These are phyloP conservation scores for Etheostoma spectabile DNA, from an alignment of 2,113 vertebrate species.

Conservation along the genomic window DNA sequence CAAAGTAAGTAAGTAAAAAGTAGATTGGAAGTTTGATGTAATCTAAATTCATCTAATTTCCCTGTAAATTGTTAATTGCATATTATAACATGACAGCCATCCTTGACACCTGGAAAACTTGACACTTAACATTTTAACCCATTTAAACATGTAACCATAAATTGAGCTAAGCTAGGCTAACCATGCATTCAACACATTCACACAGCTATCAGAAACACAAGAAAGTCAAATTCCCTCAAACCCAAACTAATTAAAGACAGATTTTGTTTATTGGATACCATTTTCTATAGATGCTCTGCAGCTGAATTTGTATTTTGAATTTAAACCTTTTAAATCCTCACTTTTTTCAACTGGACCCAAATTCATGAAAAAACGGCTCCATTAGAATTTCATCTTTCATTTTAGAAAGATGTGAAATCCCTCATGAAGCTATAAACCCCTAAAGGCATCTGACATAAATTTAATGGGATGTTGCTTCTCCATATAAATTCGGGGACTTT, in stretches of 20 bases:
- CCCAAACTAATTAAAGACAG: not conserved
- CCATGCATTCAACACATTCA: conserved; percentile 3
- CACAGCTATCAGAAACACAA: conserved; percentile 33
- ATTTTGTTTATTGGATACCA: not conserved
- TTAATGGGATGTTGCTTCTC: conserved; percentile 33
- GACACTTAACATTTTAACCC: not conserved
- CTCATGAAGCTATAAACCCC: conserved; percentile 26
- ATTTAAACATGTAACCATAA: not conserved
- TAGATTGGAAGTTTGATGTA: not conserved
- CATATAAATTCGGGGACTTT: conserved; percentile 19
- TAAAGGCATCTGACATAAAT: conserved; percentile 28
- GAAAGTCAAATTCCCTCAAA: not conserved
- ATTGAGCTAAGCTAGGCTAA: not conserved
- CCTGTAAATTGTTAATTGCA: not conserved
- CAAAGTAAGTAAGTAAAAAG: not conserved
- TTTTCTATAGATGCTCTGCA: not conserved
- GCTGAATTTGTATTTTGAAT: conserved; percentile 1
- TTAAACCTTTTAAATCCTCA: conserved; percentile 26
- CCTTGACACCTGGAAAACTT: not conserved
- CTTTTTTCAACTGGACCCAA: conserved; percentile 24
- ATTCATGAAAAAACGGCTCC: conserved; percentile 20
- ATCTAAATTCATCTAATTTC: not conserved
- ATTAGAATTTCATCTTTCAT: conserved; percentile 31
- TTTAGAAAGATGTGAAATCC: conserved; percentile 28
- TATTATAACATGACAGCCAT: not conserved